Conservation (phyloP, 1,140 invertebrate species). For the Drosophila jambulina region DNA sequence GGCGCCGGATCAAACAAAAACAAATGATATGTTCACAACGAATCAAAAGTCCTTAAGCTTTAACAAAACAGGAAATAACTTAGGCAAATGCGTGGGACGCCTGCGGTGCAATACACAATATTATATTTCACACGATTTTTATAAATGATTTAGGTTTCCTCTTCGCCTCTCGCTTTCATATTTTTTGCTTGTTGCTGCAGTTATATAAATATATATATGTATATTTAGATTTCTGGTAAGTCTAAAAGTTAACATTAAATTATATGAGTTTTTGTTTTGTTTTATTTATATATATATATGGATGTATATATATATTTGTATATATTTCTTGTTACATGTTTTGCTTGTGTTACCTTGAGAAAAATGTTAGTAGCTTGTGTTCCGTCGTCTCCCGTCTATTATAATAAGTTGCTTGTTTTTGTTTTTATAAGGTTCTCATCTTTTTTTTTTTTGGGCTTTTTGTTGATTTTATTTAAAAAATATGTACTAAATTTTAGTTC, state of each 20-base stretch:
- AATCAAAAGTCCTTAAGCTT: slow-evolving; percentile 59
- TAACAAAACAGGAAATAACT: slow-evolving; percentile 59
- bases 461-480: slow-evolving; percentile 72
- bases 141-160: slow-evolving; percentile 14
- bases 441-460: slow-evolving; percentile 52
- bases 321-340: slow-evolving; percentile 70
- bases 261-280: slow-evolving; percentile 60
- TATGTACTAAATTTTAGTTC: slow-evolving; percentile 82
- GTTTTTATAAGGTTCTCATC: slow-evolving; percentile 26
- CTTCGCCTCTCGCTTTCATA: slow-evolving; percentile 14
- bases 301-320: slow-evolving; percentile 37
- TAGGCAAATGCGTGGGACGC: slow-evolving; percentile 38
- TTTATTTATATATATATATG: slow-evolving; percentile 37
- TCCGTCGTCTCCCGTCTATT: slow-evolving; percentile 31
- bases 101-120: slow-evolving; percentile 21
- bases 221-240: slow-evolving; percentile 54
- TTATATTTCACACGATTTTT: slow-evolving; percentile 17
- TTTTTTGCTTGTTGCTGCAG: slow-evolving; percentile 38
- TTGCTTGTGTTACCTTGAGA: slow-evolving; percentile 72
- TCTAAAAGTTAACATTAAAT: slow-evolving; percentile 78
- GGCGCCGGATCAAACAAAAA: slow-evolving; percentile 43
- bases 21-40: slow-evolving; percentile 76
- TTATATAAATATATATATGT: slow-evolving; percentile 54
- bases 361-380: slow-evolving; percentile 72
- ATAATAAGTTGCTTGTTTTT: slow-evolving; percentile 34